Evolutionary conservation across 2,113 vertebrate species (phyloP).

Genomic region (Melanerpes formicivorus): DNA sequence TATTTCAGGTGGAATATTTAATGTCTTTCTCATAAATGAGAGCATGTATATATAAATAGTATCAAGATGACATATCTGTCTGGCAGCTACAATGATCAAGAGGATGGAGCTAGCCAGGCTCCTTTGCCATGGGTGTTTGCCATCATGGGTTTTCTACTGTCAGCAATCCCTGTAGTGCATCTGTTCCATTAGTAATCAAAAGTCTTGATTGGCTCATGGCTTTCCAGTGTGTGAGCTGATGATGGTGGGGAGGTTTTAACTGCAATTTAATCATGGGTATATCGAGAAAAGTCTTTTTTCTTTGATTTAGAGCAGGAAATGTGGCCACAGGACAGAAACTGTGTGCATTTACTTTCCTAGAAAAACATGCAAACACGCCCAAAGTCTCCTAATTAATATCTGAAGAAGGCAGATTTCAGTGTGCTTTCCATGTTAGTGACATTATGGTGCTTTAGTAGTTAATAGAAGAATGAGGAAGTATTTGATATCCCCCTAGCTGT

Average conservation of each 20-base stretch:
- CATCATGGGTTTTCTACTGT: neutral
- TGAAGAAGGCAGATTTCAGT: neutral
- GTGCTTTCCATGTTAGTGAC: neutral
- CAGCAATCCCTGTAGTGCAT: neutral
- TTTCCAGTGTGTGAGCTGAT: neutral
- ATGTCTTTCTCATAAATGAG: neutral
- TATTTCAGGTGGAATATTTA: neutral
- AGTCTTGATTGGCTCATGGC: neutral
- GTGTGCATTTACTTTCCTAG: neutral
- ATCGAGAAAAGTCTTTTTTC: neutral
- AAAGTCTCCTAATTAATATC: neutral
- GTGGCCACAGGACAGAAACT: neutral
- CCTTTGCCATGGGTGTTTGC: neutral
- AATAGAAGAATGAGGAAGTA: neutral
- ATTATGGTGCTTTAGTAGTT: neutral
- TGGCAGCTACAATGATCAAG: neutral
- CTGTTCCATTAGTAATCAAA: neutral
- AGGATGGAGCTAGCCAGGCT: neutral
- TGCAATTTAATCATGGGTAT: neutral
- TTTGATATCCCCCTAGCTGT: neutral
- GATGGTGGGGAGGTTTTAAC: neutral
- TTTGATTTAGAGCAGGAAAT: neutral
- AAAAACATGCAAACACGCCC: neutral
- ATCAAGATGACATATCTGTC: neutral
- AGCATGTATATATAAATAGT: neutral